These are phyloP conservation scores for Gasteruption jaculator DNA, from an alignment of 2,888 invertebrate genomes.

Conservation along the genomic window DNA sequence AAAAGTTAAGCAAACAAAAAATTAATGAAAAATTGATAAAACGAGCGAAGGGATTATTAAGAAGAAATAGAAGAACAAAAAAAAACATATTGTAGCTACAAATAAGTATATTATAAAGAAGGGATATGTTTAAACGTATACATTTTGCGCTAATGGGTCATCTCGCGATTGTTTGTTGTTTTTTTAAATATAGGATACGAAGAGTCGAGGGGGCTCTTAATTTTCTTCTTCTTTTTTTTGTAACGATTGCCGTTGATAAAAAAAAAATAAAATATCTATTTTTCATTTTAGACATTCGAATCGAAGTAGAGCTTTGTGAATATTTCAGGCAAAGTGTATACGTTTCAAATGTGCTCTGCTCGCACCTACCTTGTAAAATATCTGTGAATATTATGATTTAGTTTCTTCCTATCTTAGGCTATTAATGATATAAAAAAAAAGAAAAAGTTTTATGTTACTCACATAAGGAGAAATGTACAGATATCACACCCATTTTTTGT, in stretches of 20 bases:
- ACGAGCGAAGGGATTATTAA: slow-evolving; percentile 27
- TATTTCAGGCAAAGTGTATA: too few species aligned
- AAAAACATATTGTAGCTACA: slow-evolving; percentile 39
- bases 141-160: too few species aligned
- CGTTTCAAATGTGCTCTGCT: too few species aligned
- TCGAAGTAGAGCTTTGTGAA: too few species aligned
- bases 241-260: slow-evolving; percentile 4
- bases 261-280: slow-evolving; percentile 3
- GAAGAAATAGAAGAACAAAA: slow-evolving; percentile 31
- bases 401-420: slow-evolving; percentile 51
- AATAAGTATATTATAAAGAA: slow-evolving; percentile 44
- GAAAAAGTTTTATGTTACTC: slow-evolving; percentile 47
- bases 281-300: slow-evolving; percentile 1
- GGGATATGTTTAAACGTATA: too few species aligned
- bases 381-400: slow-evolving; percentile 52
- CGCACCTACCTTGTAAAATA: slow-evolving; percentile 51
- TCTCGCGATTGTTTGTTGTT: too few species aligned
- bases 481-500: slow-evolving; percentile 51
- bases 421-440: slow-evolving; percentile 47
- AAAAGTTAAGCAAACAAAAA: too few species aligned
- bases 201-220: slow-evolving; percentile 2
- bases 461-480: slow-evolving; percentile 50
- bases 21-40: too few species aligned
- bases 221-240: slow-evolving; percentile 2
- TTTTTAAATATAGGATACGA: slow-evolving; percentile 15